A percentile compares a stretch with the other conserved stretches of the same genome.
These are phyloP conservation scores for Pollachius pollachius DNA, from an alignment of 2,113 vertebrate genomes.

Conservation along the genomic window DNA sequence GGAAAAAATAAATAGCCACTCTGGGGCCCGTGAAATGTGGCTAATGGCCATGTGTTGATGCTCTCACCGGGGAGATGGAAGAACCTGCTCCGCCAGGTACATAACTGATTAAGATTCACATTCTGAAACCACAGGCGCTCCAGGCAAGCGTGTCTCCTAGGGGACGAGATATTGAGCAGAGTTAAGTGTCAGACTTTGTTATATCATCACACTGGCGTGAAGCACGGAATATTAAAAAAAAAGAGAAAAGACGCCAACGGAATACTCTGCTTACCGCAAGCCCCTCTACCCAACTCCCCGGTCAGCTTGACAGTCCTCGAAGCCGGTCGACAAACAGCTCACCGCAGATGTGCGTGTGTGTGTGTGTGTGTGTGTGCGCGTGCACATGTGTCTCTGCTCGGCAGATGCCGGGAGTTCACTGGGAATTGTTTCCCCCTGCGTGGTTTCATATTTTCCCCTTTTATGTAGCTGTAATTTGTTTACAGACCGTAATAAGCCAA, in stretches of 20 bases:
- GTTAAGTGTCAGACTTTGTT: conserved; percentile 66
- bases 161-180: conserved; percentile 63
- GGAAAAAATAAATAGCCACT: conserved; percentile 70
- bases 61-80: conserved; percentile 64
- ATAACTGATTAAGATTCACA: conserved; percentile 73
- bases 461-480: conserved; percentile 61
- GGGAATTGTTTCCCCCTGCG: conserved; percentile 53
- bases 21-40: conserved; percentile 61
- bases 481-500: conserved; percentile 57
- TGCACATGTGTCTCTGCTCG: conserved; percentile 29
- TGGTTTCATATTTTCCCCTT: conserved; percentile 52
- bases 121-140: conserved; percentile 60
- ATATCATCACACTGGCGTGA: conserved; percentile 54
- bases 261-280: conserved; percentile 37
- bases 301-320: conserved; percentile 37
- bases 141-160: conserved; percentile 66
- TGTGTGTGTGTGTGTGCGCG: too few species aligned
- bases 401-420: conserved; percentile 55
- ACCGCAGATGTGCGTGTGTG: conserved; percentile 40
- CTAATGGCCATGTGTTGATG: conserved; percentile 73
- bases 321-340: conserved; percentile 16
- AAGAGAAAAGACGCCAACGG: conserved; percentile 2
- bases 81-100: conserved; percentile 60
- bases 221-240: conserved; percentile 49
- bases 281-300: conserved; percentile 13